phyloP scores from a whole-genome alignment of 2,113 vertebrate species.

The Xiphophorus couchianus region DNA sequence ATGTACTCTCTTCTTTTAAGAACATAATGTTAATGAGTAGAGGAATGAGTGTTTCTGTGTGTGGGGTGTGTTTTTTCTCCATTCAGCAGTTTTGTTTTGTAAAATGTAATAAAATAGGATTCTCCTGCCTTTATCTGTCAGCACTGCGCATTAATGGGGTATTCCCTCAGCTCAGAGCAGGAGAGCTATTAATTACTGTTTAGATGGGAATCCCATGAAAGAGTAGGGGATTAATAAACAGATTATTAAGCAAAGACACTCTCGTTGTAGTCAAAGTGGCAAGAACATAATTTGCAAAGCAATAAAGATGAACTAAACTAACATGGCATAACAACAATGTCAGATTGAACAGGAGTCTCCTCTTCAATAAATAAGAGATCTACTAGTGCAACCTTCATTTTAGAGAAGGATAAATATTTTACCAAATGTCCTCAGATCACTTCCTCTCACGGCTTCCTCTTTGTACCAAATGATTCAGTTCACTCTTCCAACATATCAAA shows the following conservation, averaged over 20 bases:
- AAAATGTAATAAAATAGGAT: conserved; percentile 25
- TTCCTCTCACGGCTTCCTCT: no score
- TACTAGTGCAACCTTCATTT: neutral
- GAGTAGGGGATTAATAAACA: neutral
- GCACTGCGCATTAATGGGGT: neutral
- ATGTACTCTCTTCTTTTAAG: conserved; percentile 21
- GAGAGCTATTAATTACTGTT: conserved; percentile 5
- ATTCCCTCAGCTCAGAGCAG: conserved; percentile 1
- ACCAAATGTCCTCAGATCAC: no score
- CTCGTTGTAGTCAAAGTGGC: no score
- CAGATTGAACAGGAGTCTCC: no score
- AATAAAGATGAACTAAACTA: no score
- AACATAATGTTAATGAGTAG: conserved; percentile 38
- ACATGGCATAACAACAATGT: no score
- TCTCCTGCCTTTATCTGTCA: conserved; percentile 6
- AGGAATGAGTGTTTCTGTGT: conserved; percentile 6
- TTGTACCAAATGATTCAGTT: no score
- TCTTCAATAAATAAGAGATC: neutral
- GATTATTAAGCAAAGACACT: neutral
- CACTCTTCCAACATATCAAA: no score
- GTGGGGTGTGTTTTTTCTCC: neutral
- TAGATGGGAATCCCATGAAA: conserved; percentile 13
- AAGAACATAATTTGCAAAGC: no score
- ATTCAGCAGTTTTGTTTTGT: neutral
- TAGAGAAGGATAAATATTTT: no score